A percentile compares a stretch with the other conserved stretches of the same genome.
Conservation (phyloP, 2,113 vertebrate species). For the Neopipo cinnamomea region DNA sequence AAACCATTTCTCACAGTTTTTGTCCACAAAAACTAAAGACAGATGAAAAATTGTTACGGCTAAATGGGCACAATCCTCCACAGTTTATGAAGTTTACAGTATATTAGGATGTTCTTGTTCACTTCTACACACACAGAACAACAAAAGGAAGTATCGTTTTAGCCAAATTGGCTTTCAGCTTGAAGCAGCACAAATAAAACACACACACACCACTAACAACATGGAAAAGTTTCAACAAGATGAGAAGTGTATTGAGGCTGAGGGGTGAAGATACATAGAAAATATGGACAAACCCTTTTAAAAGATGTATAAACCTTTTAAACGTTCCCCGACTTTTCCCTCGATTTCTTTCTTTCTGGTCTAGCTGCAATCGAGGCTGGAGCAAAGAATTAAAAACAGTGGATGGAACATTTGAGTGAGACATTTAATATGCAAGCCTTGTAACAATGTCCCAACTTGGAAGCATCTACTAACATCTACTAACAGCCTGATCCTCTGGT, state of each 20-base stretch:
- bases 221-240: not conserved
- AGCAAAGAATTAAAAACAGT: not conserved
- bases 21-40: not conserved
- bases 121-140: not conserved
- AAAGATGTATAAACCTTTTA: not conserved
- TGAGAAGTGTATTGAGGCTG: not conserved
- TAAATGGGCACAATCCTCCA: not conserved
- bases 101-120: not conserved
- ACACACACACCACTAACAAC: not conserved
- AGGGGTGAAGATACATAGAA: not conserved
- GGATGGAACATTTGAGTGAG: not conserved
- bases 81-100: not conserved
- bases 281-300: not conserved
- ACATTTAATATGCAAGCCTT: not conserved
- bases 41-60: not conserved
- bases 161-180: not conserved
- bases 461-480: not conserved
- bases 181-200: not conserved
- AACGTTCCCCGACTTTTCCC: not conserved
- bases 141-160: not conserved
- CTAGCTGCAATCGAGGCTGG: not conserved
- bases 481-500: not conserved
- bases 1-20: not conserved
- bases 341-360: not conserved
- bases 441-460: not conserved